Percentiles rank a stretch among this genome's conserved stretches.
Conservation (phyloP, 2,797 vertebrate species). For the Onychomys arenicola region DNA sequence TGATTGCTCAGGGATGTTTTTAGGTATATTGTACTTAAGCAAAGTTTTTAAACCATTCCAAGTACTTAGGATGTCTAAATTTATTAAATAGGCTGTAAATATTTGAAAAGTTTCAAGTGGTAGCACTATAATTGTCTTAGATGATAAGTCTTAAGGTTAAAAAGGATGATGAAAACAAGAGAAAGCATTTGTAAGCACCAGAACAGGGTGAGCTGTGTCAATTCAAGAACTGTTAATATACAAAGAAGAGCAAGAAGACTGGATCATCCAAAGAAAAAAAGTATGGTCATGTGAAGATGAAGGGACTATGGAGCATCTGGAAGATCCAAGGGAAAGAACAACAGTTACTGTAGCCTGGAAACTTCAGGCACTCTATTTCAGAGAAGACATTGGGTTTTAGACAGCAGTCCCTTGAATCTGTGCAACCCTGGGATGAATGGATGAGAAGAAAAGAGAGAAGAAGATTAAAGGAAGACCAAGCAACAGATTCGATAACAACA, state of each 20-base stretch:
- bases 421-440: neutral
- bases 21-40: neutral
- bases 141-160: neutral
- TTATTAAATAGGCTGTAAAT: neutral
- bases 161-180: neutral
- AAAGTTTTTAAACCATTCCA: neutral
- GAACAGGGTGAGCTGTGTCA: neutral
- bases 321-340: neutral
- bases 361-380: neutral
- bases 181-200: neutral
- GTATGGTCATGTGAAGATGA: neutral
- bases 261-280: neutral
- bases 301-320: neutral
- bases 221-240: neutral
- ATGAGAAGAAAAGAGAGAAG: neutral
- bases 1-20: neutral
- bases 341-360: neutral
- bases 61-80: neutral
- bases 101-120: neutral
- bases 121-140: neutral
- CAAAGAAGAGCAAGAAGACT: neutral
- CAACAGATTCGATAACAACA: neutral
- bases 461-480: neutral
- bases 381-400: neutral
- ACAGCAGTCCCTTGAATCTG: neutral